phyloP scores from a whole-genome alignment of 2,797 vertebrate genomes.

The Poeciliopsis gracilis region DNA sequence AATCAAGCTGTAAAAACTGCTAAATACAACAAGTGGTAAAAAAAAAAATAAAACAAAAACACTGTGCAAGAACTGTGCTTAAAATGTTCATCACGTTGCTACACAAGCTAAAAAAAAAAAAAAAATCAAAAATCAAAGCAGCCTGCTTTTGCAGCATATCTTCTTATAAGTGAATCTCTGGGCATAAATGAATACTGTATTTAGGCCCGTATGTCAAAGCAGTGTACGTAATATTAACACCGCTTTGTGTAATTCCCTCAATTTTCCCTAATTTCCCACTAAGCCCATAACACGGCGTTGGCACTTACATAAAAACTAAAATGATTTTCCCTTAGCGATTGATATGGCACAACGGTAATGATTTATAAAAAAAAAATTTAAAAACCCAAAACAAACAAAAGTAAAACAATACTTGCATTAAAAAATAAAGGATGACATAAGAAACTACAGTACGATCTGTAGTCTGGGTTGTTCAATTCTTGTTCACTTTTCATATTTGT shows the following conservation, averaged over 20 bases:
- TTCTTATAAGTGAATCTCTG: slow-evolving; percentile 48
- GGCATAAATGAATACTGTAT: slow-evolving; percentile 71
- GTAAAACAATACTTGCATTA: slow-evolving; percentile 76
- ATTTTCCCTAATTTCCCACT: slow-evolving; percentile 69
- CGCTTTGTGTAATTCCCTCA: slow-evolving; percentile 73
- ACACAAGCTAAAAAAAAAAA: slow-evolving; percentile 37
- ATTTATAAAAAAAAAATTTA: slow-evolving; percentile 32
- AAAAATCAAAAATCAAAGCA: slow-evolving; percentile 37
- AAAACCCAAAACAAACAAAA: slow-evolving; percentile 61
- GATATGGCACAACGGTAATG: slow-evolving; percentile 69
- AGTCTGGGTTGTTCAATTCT: slow-evolving; percentile 62
- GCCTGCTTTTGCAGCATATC: slow-evolving; percentile 56
- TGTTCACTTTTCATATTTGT: slow-evolving; percentile 73
- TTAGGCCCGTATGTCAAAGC: slow-evolving; percentile 68
- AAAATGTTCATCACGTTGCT: slow-evolving; percentile 69
- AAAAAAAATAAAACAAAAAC: slow-evolving; percentile 72
- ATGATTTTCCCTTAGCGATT: slow-evolving; percentile 62
- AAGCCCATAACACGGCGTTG: slow-evolving; percentile 58
- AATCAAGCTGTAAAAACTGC: slow-evolving; percentile 75
- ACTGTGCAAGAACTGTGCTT: slow-evolving; percentile 77
- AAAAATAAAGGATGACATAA: slow-evolving; percentile 78
- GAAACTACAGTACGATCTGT: slow-evolving; percentile 83
- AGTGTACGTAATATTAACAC: slow-evolving; percentile 72
- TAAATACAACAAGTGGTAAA: slow-evolving; percentile 82
- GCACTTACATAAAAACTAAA: slow-evolving; percentile 59